Percentiles rank a stretch among this genome's conserved stretches.
These are phyloP conservation scores for Coracias cyanogaster DNA, from an alignment of 2,797 vertebrate species.

Conservation along the genomic window DNA sequence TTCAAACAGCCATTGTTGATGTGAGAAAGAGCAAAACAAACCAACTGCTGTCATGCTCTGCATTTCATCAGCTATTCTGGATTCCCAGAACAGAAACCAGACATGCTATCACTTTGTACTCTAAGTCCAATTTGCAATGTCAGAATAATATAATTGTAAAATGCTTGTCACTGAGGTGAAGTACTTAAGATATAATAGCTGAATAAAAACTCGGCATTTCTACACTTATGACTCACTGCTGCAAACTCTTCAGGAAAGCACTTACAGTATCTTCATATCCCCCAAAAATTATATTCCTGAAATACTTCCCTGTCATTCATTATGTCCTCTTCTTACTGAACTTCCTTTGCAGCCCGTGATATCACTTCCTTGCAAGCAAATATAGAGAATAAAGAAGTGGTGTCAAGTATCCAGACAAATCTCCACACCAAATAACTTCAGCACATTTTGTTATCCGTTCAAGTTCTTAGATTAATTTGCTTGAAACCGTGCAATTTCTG, in stretches of 20 bases:
- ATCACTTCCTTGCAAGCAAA: background rate
- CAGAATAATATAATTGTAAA: background rate
- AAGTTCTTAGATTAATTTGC: background rate
- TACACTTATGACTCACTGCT: background rate
- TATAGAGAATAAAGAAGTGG: background rate
- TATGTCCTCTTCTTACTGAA: background rate
- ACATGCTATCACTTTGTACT: background rate
- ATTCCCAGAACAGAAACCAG: background rate
- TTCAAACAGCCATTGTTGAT: background rate
- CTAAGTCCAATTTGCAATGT: background rate
- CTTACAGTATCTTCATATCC: background rate
- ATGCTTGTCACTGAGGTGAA: background rate
- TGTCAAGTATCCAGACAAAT: background rate
- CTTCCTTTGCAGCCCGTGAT: background rate
- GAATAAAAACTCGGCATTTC: constrained; percentile 8
- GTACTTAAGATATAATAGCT: background rate
- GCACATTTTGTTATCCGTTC: background rate
- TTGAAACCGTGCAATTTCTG: background rate
- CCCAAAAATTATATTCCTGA: background rate
- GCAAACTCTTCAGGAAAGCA: background rate
- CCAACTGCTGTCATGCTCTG: background rate
- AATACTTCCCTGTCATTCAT: background rate
- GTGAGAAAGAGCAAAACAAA: constrained; percentile 19
- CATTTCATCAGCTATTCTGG: background rate
- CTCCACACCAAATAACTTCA: background rate